Percentiles rank a stretch among this genome's conserved stretches.
phyloP scores from a whole-genome alignment of 2,888 invertebrate species.

The Arrhopalites spinosus region DNA sequence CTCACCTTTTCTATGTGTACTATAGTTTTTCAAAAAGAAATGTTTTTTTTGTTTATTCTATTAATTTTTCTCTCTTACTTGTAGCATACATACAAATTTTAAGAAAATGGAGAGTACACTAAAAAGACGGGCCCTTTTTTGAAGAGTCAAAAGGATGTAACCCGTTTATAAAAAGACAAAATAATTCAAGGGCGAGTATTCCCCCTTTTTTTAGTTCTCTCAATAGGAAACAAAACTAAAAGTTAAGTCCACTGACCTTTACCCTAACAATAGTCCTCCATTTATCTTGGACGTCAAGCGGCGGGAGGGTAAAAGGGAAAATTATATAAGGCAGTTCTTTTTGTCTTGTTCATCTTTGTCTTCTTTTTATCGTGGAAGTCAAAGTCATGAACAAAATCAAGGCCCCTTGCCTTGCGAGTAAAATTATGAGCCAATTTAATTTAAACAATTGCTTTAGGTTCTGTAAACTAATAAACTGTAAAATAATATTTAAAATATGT shows the following conservation, averaged over 20 bases:
- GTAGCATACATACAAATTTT: background rate
- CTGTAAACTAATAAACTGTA: background rate
- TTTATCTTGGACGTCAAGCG: slow-evolving; percentile 10
- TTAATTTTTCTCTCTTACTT: background rate
- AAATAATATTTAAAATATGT: no score
- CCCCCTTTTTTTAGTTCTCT: no score
- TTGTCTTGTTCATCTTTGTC: background rate
- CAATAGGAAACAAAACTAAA: no score
- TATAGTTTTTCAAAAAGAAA: background rate
- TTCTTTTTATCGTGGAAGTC: no score
- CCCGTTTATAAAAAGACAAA: background rate
- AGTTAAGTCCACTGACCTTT: slow-evolving; percentile 27
- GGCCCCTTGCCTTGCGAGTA: background rate
- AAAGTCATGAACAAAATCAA: no score
- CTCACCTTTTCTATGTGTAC: background rate
- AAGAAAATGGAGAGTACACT: background rate
- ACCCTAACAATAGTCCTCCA: background rate
- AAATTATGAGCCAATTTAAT: background rate
- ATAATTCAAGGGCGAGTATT: slow-evolving; percentile 1
- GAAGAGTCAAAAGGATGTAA: background rate
- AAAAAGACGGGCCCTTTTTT: background rate
- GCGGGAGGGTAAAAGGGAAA: slow-evolving; percentile 15
- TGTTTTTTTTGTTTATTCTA: background rate
- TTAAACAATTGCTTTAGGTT: background rate
- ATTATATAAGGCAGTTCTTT: background rate